These are phyloP conservation scores for Hyposoter dolosus DNA, from an alignment of 2,888 invertebrate genomes.

Conservation along the genomic window DNA sequence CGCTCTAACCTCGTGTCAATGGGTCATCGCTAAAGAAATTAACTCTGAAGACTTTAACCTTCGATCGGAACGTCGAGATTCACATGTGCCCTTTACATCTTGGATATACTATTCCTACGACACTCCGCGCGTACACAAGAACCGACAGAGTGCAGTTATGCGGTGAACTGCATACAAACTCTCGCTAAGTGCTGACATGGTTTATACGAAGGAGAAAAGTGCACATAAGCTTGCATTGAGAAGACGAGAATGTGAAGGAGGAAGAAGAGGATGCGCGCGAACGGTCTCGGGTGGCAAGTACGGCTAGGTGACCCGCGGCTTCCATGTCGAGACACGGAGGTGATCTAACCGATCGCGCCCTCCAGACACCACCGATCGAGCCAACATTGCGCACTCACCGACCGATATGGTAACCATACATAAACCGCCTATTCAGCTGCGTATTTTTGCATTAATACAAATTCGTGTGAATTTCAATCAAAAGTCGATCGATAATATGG, in stretches of 20 bases:
- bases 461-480: background rate
- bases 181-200: conserved; percentile 15
- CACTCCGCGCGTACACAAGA: conserved; percentile 2
- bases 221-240: conserved; percentile 2
- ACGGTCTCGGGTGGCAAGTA: conserved; percentile 68
- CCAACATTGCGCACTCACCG: conserved; percentile 19
- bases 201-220: conserved; percentile 7
- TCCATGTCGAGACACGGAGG: conserved; percentile 77
- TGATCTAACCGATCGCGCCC: conserved; percentile 81
- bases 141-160: conserved; percentile 4
- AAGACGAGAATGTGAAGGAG: conserved; percentile 65
- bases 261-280: conserved; percentile 68
- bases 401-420: background rate
- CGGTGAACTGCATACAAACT: conserved; percentile 29
- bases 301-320: conserved; percentile 78
- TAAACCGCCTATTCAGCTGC: background rate
- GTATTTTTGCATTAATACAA: background rate
- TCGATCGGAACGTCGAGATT: background rate
- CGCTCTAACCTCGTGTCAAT: background rate
- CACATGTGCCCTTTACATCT: background rate
- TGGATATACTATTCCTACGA: background rate
- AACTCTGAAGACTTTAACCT: background rate
- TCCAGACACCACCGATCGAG: conserved; percentile 66
- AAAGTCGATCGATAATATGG: background rate
- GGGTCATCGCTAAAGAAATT: background rate